Evolutionary conservation across 2,888 invertebrate species (phyloP), one percentile per base, ranked within the genome.

Genomic region (Platerodrilus igneus): DNA sequence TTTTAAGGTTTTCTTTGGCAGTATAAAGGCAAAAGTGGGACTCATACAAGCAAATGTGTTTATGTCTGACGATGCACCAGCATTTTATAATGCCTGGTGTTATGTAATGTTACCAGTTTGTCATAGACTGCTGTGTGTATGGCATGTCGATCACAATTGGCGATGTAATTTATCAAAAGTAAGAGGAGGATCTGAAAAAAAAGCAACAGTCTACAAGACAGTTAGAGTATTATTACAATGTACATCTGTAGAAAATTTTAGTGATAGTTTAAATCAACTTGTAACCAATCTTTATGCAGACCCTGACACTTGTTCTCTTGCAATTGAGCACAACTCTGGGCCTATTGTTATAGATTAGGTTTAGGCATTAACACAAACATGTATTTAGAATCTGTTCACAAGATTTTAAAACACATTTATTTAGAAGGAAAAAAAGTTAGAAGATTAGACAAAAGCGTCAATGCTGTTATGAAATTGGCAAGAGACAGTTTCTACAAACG

Each of bases 71-170:
- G 34, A 34, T 26, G 25, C 16, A 18, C 26, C 34, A n/a, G 34
- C 26, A 9, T 34, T 25, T 20, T 34, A 18, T 18, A 34, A 26
- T 34, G 34, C 34, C 5, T 34, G 34, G 34, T 9, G 8, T 6
- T 6, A 10, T 11, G n/a, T 26, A 13, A 18, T 36, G 21, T 16
- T 16, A 4, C 2, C 4, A 10, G 28, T 20, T n/a, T 2, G 15
- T 13, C 2, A 22, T 15, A 13, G 13, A 10, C 14, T 36, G 8
- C 10, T 36, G 7, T 29, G 36, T 16, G 17, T 29, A 9, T 36
- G 36, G 35, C 18, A 27, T 27, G 20, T 35, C 7, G 35, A 35
- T 20, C 11, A 13, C 19, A 27, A 35, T 20, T 35, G 35, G 27
- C 17, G 27, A 14, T 9, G 10, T 8, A 21, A 28, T 29, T 28